phyloP scores from a whole-genome alignment of 2,888 invertebrate species.

The Fabriciana adippe region DNA sequence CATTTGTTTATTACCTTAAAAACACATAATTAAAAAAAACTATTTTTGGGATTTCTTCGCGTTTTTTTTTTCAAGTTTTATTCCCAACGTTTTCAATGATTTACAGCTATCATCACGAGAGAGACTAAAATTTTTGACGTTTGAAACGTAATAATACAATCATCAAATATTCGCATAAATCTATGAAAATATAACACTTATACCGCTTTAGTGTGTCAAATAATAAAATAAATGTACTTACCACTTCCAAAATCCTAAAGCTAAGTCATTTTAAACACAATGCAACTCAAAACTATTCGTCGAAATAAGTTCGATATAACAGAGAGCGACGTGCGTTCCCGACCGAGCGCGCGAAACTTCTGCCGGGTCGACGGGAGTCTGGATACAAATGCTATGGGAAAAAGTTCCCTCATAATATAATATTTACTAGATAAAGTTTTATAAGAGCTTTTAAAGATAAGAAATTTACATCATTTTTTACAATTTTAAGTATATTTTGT shows the following conservation, averaged over 20 bases:
- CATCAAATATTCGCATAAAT: neutral
- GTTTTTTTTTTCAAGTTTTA: too few relatives aligned
- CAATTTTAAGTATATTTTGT: too few relatives aligned
- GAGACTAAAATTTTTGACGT: too few relatives aligned
- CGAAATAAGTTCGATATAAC: conserved; percentile 41
- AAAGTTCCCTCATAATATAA: neutral
- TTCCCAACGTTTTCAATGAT: too few relatives aligned
- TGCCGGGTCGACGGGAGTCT: conserved; percentile 42
- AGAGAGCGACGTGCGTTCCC: conserved; percentile 57
- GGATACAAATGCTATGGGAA: neutral
- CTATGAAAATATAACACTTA: neutral
- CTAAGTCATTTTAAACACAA: conserved; percentile 23
- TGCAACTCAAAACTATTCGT: conserved; percentile 31
- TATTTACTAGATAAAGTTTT: neutral
- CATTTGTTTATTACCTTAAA: too few relatives aligned
- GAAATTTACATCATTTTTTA: too few relatives aligned
- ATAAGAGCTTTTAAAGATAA: conserved; percentile 2
- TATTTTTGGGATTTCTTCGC: too few relatives aligned
- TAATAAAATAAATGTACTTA: conserved; percentile 12
- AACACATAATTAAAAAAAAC: too few relatives aligned
- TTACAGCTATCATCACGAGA: too few relatives aligned
- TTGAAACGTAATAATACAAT: too few relatives aligned
- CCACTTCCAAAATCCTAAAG: conserved; percentile 23
- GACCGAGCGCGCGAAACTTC: conserved; percentile 59
- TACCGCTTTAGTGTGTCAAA: neutral